Evolutionary conservation across 2,888 invertebrate species (phyloP).

Genomic region (Microctonus aethiopoides): DNA sequence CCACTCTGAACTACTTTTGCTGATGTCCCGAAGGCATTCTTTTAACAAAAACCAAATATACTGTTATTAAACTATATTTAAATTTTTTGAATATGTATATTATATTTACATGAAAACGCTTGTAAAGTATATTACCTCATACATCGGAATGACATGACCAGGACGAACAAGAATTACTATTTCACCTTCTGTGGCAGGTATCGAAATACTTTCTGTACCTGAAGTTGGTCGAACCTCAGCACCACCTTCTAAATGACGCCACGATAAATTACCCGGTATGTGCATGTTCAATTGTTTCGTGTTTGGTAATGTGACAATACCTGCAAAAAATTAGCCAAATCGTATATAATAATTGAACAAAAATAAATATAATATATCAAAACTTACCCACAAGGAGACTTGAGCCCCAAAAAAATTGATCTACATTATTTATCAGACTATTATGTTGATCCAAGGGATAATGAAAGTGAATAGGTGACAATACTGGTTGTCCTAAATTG

Average conservation of each 20-base stretch:
- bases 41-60: background rate
- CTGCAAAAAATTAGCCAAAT: conserved; percentile 19
- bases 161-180: conserved; percentile 45
- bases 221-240: conserved; percentile 33
- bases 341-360: background rate
- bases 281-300: conserved; percentile 43
- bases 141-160: conserved; percentile 44
- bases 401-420: conserved; percentile 51
- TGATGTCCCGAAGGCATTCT: conserved; percentile 34
- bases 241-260: conserved; percentile 47
- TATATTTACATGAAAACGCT: no score
- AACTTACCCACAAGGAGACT: conserved; percentile 46
- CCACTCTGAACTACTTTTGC: conserved; percentile 32
- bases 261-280: conserved; percentile 45
- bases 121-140: no score
- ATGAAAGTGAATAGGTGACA: conserved; percentile 43
- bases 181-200: conserved; percentile 39
- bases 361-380: background rate
- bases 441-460: conserved; percentile 39
- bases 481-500: conserved; percentile 40
- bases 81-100: no score
- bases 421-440: conserved; percentile 29
- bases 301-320: conserved; percentile 41
- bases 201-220: conserved; percentile 19
- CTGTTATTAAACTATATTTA: no score